Conservation (phyloP, 2,888 invertebrate species). For the Eulithis prunata region DNA sequence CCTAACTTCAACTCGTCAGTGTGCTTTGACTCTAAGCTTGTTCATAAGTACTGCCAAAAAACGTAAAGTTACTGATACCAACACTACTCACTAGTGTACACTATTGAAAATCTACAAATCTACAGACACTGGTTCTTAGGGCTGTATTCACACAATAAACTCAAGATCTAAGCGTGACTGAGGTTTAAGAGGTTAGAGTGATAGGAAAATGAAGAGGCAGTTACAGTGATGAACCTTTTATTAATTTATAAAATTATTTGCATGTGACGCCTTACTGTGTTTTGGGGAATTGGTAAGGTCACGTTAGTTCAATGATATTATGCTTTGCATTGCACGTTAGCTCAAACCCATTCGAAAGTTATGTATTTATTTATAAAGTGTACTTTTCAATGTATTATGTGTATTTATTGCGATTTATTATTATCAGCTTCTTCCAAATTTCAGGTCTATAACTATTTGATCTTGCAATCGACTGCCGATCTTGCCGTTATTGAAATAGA, state of each 20-base stretch:
- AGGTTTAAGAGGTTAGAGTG: too few relatives aligned
- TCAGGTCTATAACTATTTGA: constrained; percentile 20
- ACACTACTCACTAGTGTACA: too few relatives aligned
- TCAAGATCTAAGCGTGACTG: too few relatives aligned
- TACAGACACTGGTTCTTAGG: too few relatives aligned
- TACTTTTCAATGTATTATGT: constrained; percentile 15
- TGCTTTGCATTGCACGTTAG: constrained; percentile 1
- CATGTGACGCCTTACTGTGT: constrained; percentile 10
- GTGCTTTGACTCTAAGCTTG: too few relatives aligned
- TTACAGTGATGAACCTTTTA: too few relatives aligned
- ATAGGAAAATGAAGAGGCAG: too few relatives aligned
- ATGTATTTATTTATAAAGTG: constrained; percentile 9
- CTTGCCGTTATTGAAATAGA: not conserved
- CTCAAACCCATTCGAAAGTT: constrained; percentile 27
- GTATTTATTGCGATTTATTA: constrained; percentile 17
- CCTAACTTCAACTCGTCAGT: too few relatives aligned
- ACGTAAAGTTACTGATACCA: too few relatives aligned
- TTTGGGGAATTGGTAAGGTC: constrained; percentile 1
- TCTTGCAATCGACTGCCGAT: constrained; percentile 12
- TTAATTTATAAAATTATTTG: not conserved
- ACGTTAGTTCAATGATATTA: not conserved
- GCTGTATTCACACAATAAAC: too few relatives aligned
- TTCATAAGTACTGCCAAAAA: too few relatives aligned
- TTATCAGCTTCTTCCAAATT: constrained; percentile 26
- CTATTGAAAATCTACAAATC: too few relatives aligned